A percentile compares a stretch with the other conserved stretches of the same genome.
These are phyloP conservation scores for Anastrepha ludens DNA, from an alignment of 1,140 invertebrate genomes.

Conservation along the genomic window DNA sequence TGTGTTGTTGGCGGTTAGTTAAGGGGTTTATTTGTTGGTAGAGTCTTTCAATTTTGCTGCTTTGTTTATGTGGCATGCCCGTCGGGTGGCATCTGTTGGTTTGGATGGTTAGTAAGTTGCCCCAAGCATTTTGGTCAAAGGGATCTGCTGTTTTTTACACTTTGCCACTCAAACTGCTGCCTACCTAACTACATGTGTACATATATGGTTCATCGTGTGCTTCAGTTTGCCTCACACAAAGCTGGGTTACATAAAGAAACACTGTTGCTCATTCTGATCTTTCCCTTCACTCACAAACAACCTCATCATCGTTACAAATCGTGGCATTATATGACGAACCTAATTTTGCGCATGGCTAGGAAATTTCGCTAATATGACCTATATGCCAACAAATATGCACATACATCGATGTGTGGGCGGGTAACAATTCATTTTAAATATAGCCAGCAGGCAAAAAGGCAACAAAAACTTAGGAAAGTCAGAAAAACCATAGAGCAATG, in stretches of 20 bases:
- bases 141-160: too few relatives aligned
- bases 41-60: neutral
- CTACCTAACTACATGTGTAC: too few relatives aligned
- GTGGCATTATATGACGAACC: neutral
- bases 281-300: conserved; percentile 84
- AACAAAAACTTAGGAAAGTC: neutral
- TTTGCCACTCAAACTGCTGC: too few relatives aligned
- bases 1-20: conserved; percentile 24
- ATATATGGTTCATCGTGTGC: neutral
- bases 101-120: neutral
- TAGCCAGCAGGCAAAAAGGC: neutral
- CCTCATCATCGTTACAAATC: neutral
- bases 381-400: neutral
- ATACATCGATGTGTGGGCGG: conserved; percentile 85
- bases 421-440: neutral
- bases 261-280: neutral
- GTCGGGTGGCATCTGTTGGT: neutral
- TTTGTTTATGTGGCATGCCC: neutral
- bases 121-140: neutral
- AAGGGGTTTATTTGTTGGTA: conserved; percentile 7
- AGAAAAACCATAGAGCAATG: neutral
- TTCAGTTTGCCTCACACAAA: too few relatives aligned
- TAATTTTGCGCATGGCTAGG: conserved; percentile 26
- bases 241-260: too few relatives aligned
- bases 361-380: conserved; percentile 26